Base-by-base conservation (phyloP, 2,113 vertebrate species). In the Hirundichthys speculiger region DNA sequence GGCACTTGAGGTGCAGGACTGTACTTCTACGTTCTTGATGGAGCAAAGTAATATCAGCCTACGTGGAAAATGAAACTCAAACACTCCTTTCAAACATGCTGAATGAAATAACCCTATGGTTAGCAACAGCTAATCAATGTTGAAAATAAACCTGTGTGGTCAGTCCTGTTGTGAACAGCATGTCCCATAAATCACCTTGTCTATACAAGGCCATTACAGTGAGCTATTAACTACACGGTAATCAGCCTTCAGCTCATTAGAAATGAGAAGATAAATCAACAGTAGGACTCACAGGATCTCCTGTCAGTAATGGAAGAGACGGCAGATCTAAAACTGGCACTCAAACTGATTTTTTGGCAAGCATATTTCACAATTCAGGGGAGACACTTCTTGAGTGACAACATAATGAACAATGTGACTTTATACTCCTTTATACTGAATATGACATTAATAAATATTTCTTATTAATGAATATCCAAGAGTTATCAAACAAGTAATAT, bases 171-270 rank as follows among this genome's bases (percentile, higher is more conserved):
- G 38, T 51, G 60, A 70, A 77, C 52, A 53, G 20, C 43, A 58
- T 64, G 20, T 53, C n/a, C 81, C 69, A 73, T 86, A 69, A 82
- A 82, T 89, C 84, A 84, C 42, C 40, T 45, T 52, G 74, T 72
- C 83, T 43, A 57, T 67, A 53, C 61, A 13, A 56, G 75, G 49
- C 73, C 64, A 82, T 85, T 83, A 86, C 73, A 53, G 27, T 63
- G 69, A 59, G 72, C 75, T 77, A 77, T 79, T 81, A 86, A 82
- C 77, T 41, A 55, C 18, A 7, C 34, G 30, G 41, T 78, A 75
- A 88, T 85, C 78, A 82, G 69, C 64, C 71, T 48, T 80, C 68
- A 64, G 61, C 69, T 85, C 76, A 77, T 88, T 84, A 78, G 55
- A 61, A 71, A 64, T n/a, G 1, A 64, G 67, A 54, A 68, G 77